Conservation (phyloP, 2,113 vertebrate genomes). For the Salvelinus alpinus region DNA sequence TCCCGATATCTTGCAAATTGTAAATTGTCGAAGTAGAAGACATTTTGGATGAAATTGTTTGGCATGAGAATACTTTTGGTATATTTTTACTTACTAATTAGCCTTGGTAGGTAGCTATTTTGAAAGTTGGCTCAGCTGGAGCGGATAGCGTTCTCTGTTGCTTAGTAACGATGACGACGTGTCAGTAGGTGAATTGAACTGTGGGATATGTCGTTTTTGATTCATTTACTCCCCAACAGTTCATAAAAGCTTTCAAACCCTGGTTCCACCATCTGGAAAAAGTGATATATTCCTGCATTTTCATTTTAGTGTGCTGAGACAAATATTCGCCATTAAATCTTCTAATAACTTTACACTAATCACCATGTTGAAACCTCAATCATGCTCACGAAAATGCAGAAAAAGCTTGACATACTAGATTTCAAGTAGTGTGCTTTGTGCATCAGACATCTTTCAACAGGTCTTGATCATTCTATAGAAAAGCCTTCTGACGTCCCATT, state of each 20-base stretch:
- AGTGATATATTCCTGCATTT: too few relatives aligned
- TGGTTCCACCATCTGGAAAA: too few relatives aligned
- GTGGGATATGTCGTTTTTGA: conserved; percentile 46
- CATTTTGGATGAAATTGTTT: background rate
- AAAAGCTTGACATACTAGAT: too few relatives aligned
- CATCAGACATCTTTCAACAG: background rate
- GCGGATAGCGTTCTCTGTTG: conserved; percentile 5
- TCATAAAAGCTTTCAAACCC: background rate
- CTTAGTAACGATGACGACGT: conserved; percentile 41
- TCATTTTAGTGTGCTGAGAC: too few relatives aligned
- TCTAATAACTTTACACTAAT: too few relatives aligned
- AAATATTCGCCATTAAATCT: too few relatives aligned
- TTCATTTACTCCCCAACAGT: background rate
- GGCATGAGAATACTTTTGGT: too few relatives aligned
- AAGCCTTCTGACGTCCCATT: background rate
- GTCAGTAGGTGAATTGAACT: conserved; percentile 27
- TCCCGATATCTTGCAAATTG: conserved; percentile 11
- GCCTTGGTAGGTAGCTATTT: background rate
- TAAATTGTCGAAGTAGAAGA: background rate
- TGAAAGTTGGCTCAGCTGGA: background rate
- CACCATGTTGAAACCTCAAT: too few relatives aligned
- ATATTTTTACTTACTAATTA: background rate
- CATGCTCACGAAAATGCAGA: too few relatives aligned
- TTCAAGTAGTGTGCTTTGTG: background rate
- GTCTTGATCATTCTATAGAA: background rate